These are phyloP conservation scores for Bicyclus anynana DNA, from an alignment of 1,140 invertebrate species.

Conservation along the genomic window DNA sequence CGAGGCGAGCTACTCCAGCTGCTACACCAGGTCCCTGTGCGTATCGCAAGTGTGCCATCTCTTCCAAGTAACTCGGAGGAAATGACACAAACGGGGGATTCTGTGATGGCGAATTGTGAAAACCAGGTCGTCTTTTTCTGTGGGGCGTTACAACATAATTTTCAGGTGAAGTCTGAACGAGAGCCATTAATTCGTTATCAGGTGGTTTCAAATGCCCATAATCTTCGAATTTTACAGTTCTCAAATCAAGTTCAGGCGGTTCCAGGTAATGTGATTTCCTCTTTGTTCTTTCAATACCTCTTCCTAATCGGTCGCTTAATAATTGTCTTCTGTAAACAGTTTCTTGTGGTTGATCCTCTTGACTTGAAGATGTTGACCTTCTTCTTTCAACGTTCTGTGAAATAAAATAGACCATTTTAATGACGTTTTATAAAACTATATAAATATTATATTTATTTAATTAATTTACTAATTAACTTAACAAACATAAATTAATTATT, in stretches of 20 bases:
- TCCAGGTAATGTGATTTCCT: constrained; percentile 81
- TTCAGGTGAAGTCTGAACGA: constrained; percentile 82
- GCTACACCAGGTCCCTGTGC: constrained; percentile 67
- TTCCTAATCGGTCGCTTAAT: constrained; percentile 75
- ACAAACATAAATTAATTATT: no score
- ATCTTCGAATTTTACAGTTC: constrained; percentile 78
- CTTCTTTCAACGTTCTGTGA: constrained; percentile 65
- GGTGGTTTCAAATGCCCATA: constrained; percentile 79
- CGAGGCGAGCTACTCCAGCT: constrained; percentile 57
- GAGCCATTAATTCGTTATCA: constrained; percentile 80
- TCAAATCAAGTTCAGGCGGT: constrained; percentile 79
- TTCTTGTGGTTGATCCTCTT: constrained; percentile 71
- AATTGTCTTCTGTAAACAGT: constrained; percentile 65
- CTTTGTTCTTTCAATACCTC: constrained; percentile 79
- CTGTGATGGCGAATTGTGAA: constrained; percentile 89
- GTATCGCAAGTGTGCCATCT: constrained; percentile 75
- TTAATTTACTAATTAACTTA: no score
- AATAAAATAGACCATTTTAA: constrained; percentile 27
- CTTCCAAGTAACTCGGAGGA: constrained; percentile 83
- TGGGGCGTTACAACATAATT: constrained; percentile 91
- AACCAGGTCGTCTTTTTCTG: constrained; percentile 88
- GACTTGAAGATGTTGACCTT: constrained; percentile 74
- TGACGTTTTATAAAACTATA: no score
- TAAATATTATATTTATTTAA: no score
- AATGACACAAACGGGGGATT: constrained; percentile 91